These are phyloP conservation scores for Decapterus maruadsi DNA, from an alignment of 2,797 vertebrate genomes.

Conservation along the genomic window DNA sequence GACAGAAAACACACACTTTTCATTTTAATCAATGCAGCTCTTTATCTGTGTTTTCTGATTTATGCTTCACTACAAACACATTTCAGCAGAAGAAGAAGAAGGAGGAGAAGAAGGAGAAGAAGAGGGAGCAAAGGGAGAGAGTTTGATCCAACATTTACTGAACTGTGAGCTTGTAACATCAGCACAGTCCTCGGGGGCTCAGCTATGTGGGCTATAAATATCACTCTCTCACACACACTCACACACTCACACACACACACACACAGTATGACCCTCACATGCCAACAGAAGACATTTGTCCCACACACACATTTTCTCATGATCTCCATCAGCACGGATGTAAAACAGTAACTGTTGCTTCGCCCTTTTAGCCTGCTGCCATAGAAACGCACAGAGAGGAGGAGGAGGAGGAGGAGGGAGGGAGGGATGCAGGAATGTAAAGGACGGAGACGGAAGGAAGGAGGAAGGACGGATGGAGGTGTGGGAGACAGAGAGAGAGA, in stretches of 20 bases:
- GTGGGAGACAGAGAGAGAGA: too few relatives aligned
- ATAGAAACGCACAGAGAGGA: conserved; percentile 17
- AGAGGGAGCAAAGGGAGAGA: neutral
- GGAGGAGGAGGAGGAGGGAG: too few relatives aligned
- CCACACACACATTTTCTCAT: conserved; percentile 20
- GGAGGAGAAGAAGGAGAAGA: too few relatives aligned
- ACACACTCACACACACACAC: neutral
- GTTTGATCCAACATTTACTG: conserved; percentile 6
- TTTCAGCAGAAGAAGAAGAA: too few relatives aligned
- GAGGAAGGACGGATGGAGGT: neutral
- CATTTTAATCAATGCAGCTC: too few relatives aligned
- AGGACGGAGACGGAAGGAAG: too few relatives aligned
- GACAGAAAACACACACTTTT: too few relatives aligned
- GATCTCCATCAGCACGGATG: neutral
- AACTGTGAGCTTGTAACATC: conserved; percentile 12
- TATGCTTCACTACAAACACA: too few relatives aligned
- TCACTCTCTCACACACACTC: neutral
- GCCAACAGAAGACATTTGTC: conserved; percentile 13
- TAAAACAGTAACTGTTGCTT: conserved; percentile 21
- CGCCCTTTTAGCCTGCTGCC: conserved; percentile 21
- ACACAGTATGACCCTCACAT: conserved; percentile 2
- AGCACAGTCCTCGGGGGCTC: conserved; percentile 15
- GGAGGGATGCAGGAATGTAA: neutral
- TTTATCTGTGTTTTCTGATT: too few relatives aligned
- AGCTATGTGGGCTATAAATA: conserved; percentile 28